A percentile compares a stretch with the other conserved stretches of the same genome.
Conservation (phyloP, 2,888 invertebrate species). For the Archips crataeganus region DNA sequence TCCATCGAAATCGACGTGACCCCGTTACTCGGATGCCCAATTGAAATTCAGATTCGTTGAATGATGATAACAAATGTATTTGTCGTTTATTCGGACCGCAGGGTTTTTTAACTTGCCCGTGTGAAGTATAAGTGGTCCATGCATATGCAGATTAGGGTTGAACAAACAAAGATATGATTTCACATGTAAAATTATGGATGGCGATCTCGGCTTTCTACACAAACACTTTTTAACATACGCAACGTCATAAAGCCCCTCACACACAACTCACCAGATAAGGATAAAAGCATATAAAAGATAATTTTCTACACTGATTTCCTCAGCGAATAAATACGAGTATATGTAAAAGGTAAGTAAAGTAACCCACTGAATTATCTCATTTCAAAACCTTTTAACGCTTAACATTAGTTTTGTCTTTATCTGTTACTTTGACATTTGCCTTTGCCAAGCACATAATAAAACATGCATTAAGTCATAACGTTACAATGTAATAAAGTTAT, state of each 20-base stretch:
- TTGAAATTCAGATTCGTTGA: slow-evolving; percentile 79
- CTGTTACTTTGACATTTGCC: too few species aligned
- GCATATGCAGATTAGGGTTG: slow-evolving; percentile 76
- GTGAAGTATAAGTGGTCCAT: slow-evolving; percentile 69
- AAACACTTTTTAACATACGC: slow-evolving; percentile 55
- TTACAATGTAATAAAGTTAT: too few species aligned
- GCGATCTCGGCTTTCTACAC: slow-evolving; percentile 72
- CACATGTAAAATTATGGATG: slow-evolving; percentile 76
- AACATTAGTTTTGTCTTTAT: too few species aligned
- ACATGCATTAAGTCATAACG: too few species aligned
- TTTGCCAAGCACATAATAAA: too few species aligned
- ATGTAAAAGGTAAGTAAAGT: not conserved
- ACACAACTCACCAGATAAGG: slow-evolving; percentile 12
- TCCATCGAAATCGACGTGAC: slow-evolving; percentile 75
- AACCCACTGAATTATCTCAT: not conserved
- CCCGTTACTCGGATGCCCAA: slow-evolving; percentile 77
- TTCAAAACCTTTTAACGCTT: not conserved
- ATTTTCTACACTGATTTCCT: not conserved
- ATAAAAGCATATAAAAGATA: not conserved
- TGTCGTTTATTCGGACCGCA: slow-evolving; percentile 77
- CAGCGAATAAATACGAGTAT: not conserved
- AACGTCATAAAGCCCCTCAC: slow-evolving; percentile 22
- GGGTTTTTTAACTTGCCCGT: slow-evolving; percentile 63
- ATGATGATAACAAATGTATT: slow-evolving; percentile 79
- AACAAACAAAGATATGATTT: slow-evolving; percentile 78